Conservation (phyloP, 2,888 invertebrate genomes). For the Muscina levida region DNA sequence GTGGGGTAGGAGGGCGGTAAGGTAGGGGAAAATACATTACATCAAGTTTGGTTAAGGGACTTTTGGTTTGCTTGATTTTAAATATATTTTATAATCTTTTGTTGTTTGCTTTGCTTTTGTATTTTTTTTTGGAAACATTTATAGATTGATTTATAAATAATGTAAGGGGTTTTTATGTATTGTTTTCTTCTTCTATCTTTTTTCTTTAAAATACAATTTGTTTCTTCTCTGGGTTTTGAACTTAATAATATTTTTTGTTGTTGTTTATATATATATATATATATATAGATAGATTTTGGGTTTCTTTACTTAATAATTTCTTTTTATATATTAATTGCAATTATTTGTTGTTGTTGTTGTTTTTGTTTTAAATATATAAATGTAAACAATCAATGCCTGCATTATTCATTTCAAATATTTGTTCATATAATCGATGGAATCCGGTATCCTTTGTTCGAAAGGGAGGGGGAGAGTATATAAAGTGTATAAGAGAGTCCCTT, state of each 20-base stretch:
- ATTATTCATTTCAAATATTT: slow-evolving; percentile 48
- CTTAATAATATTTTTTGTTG: slow-evolving; percentile 19
- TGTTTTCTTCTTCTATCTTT: not conserved
- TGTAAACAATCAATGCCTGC: slow-evolving; percentile 62
- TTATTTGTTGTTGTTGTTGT: slow-evolving; percentile 41
- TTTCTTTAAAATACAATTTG: slow-evolving; percentile 36
- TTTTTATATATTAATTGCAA: slow-evolving; percentile 46
- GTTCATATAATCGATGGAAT: slow-evolving; percentile 63
- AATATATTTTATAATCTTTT: not conserved
- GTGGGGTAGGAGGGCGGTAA: not conserved
- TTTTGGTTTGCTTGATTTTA: not conserved
- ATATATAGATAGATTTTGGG: not conserved
- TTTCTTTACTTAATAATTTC: slow-evolving; percentile 33
- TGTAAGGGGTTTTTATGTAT: slow-evolving; percentile 7
- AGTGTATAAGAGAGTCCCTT: not conserved
- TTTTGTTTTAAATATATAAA: slow-evolving; percentile 52
- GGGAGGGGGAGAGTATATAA: not conserved
- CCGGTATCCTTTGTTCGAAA: slow-evolving; percentile 43
- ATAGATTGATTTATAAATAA: slow-evolving; percentile 45
- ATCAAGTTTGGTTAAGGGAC: slow-evolving; percentile 38
- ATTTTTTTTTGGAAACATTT: slow-evolving; percentile 57
- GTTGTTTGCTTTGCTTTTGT: slow-evolving; percentile 3
- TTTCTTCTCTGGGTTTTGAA: not conserved
- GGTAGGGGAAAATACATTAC: slow-evolving; percentile 33
- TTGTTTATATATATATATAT: not conserved